Base-by-base conservation (phyloP, 2,113 vertebrate genomes). In the Lasiurus cinereus region DNA sequence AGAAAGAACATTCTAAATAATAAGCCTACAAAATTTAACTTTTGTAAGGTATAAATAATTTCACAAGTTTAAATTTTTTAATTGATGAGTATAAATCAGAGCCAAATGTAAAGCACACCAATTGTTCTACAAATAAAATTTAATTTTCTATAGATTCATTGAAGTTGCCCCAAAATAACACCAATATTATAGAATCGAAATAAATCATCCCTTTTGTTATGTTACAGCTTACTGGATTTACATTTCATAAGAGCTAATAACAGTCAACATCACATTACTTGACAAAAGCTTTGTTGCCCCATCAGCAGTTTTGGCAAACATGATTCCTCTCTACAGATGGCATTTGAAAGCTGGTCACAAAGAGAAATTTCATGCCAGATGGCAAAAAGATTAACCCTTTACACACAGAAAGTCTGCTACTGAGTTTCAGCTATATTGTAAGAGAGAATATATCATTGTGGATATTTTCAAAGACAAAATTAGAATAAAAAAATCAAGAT, bases 281-380 rank as follows among this genome's bases (percentile, higher is more conserved):
- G 59, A 96, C 94, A 96, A 95, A 96, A 91, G 94, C 83, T 96
- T 90, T 97, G 96, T 94, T 97, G 96, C 78, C 69, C 59, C 62
- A 95, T 93, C 95, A 96, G 93, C 94, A 95, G 70, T 88, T 96
- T 92, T 70, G 78, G 96, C 96, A 95, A 88, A 72, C 92, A 92
- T n/a, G 59, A 95, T 93, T 96, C 73, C 88, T 96, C 82, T 39
- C 90, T 95, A 95, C 93, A 96, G 95, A 97, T 96, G 94, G 95
- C 93, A 96, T 67, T 67, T 88, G 82, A 94, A 96, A 96, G 94
- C 93, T 91, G 88, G 88, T 96, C 94, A 97, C 95, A 96, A 95
- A 97, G 93, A 95, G 94, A 94, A 95, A 96, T 96, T 89, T 83
- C 88, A 66, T 89, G 94, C 95, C 96, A 97, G 94, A 94, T 96